These are phyloP conservation scores for Dasypogon diadema DNA, from an alignment of 2,888 invertebrate genomes.

Conservation along the genomic window DNA sequence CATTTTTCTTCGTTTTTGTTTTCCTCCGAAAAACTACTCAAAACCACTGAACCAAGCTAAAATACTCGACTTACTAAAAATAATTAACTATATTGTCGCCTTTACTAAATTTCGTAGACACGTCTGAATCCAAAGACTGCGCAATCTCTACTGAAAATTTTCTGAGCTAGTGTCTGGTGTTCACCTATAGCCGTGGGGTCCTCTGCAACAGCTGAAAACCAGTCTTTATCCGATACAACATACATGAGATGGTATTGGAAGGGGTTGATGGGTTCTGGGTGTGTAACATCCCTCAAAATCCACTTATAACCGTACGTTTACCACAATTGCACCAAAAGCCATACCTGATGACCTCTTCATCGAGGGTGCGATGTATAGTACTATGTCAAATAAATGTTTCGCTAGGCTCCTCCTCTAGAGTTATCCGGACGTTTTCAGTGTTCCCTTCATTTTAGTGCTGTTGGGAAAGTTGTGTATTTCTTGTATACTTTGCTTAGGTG, in stretches of 20 bases:
- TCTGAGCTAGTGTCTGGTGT: not conserved
- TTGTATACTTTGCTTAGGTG: not conserved
- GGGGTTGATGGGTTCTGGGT: not conserved
- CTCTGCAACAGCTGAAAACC: slow-evolving; percentile 46
- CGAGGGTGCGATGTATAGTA: not conserved
- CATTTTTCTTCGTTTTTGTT: slow-evolving; percentile 24
- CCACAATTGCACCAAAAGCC: not conserved
- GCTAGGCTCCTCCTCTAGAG: slow-evolving; percentile 1
- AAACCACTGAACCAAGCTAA: not conserved
- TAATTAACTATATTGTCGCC: too few relatives aligned
- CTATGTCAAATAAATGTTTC: not conserved
- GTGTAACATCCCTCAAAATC: slow-evolving; percentile 6
- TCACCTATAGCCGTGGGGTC: slow-evolving; percentile 39
- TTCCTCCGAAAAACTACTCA: not conserved
- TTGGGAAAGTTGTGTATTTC: not conserved
- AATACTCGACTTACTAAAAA: not conserved
- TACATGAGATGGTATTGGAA: not conserved
- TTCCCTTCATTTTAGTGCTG: not conserved
- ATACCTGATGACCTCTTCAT: slow-evolving; percentile 21
- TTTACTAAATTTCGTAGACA: not conserved
- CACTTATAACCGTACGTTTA: not conserved
- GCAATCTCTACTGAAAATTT: slow-evolving; percentile 49
- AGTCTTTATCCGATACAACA: slow-evolving; percentile 21
- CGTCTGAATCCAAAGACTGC: slow-evolving; percentile 41
- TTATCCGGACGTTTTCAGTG: slow-evolving; percentile 5